Percentiles rank a stretch among this genome's conserved stretches.
phyloP scores from a whole-genome alignment of 1,140 invertebrate species.

The Drosophila auraria region DNA sequence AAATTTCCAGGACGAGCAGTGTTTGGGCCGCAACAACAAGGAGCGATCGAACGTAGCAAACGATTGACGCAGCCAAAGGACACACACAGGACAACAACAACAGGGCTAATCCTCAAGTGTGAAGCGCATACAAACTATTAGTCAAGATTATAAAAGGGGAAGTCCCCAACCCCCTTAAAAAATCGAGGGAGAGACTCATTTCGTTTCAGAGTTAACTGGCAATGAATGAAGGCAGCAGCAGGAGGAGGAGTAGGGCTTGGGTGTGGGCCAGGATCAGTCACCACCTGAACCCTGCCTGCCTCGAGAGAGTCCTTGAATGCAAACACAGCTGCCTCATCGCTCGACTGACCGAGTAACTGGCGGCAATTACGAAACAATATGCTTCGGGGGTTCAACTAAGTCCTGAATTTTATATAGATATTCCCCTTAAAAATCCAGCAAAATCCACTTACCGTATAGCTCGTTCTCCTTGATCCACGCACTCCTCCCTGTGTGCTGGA shows the following conservation, averaged over 20 bases:
- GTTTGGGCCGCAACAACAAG: conserved; percentile 69
- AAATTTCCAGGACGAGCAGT: conserved; percentile 76
- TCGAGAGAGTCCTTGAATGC: conserved; percentile 45
- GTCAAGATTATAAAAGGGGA: conserved; percentile 69
- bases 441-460: conserved; percentile 69
- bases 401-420: too few relatives aligned
- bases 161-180: background rate
- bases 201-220: conserved; percentile 10
- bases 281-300: conserved; percentile 12
- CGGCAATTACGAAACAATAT: conserved; percentile 60
- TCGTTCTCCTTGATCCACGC: conserved; percentile 84
- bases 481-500: conserved; percentile 72
- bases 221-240: conserved; percentile 4
- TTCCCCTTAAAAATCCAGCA: too few relatives aligned
- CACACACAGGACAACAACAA: conserved; percentile 43
- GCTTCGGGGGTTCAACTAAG: conserved; percentile 21
- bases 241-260: background rate
- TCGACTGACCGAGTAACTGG: conserved; percentile 18
- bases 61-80: conserved; percentile 25
- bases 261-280: conserved; percentile 26
- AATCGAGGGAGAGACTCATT: conserved; percentile 10
- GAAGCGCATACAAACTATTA: conserved; percentile 83
- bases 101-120: conserved; percentile 80
- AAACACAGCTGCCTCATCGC: conserved; percentile 75
- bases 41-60: conserved; percentile 23